phyloP scores from a whole-genome alignment of 2,888 invertebrate genomes.

The Agapostemon virescens region DNA sequence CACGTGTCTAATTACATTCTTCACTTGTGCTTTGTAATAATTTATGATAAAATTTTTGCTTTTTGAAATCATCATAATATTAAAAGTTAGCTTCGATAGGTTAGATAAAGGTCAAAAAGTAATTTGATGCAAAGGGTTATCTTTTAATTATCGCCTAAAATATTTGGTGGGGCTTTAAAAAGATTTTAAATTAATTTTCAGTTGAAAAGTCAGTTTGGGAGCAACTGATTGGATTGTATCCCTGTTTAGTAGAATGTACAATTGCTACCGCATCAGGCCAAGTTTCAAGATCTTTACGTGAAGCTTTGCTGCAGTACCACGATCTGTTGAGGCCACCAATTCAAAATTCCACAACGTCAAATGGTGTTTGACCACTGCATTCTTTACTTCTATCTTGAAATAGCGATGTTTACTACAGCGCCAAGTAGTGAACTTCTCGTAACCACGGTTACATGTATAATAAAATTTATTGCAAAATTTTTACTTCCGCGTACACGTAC shows the following conservation, averaged over 20 bases:
- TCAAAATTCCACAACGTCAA: constrained; percentile 72
- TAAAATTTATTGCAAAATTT: constrained; percentile 41
- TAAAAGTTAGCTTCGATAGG: background rate
- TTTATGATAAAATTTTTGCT: background rate
- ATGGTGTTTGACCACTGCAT: constrained; percentile 77
- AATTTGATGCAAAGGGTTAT: background rate
- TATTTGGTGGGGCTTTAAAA: background rate
- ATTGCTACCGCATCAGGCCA: constrained; percentile 89
- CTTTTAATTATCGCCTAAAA: background rate
- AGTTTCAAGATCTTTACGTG: constrained; percentile 89
- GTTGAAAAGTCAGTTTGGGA: constrained; percentile 96
- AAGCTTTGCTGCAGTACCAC: constrained; percentile 93
- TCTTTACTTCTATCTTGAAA: constrained; percentile 63
- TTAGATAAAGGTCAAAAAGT: background rate
- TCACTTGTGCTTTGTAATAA: background rate
- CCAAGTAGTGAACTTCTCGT: constrained; percentile 39
- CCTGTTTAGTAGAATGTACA: constrained; percentile 92
- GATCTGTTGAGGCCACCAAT: constrained; percentile 88
- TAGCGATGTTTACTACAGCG: constrained; percentile 44
- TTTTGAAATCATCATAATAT: background rate
- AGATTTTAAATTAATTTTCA: constrained; percentile 77
- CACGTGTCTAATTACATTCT: background rate
- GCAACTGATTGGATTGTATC: constrained; percentile 95
- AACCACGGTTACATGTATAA: constrained; percentile 35
- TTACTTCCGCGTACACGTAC: constrained; percentile 29